Conservation (phyloP, 1,140 invertebrate genomes). For the Aphis gossypii region DNA sequence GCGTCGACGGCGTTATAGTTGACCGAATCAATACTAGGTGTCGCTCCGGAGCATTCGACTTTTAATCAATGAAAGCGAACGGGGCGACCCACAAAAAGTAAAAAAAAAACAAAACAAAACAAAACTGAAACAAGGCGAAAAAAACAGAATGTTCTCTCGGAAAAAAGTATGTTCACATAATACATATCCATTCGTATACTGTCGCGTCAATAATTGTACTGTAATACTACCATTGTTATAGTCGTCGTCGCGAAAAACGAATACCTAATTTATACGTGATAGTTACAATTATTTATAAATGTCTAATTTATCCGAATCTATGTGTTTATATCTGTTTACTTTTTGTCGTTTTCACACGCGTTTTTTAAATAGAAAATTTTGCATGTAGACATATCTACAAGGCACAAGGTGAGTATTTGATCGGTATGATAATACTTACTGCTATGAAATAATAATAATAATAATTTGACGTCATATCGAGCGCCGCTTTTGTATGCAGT, state of each 20-base stretch:
- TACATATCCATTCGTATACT: background rate
- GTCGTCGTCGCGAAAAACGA: background rate
- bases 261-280: background rate
- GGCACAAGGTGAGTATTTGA: background rate
- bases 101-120: background rate
- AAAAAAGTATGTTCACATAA: background rate
- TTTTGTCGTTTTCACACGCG: background rate
- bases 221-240: background rate
- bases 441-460: background rate
- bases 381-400: background rate
- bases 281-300: background rate
- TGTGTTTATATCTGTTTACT: background rate
- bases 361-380: background rate
- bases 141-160: background rate
- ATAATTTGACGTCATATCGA: background rate
- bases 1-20: conserved; percentile 22
- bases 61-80: conserved; percentile 56
- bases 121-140: background rate
- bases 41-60: conserved; percentile 28
- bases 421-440: background rate
- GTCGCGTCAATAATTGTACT: background rate
- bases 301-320: background rate
- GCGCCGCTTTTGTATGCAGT: background rate
- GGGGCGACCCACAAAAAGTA: conserved; percentile 51
- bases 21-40: conserved; percentile 51